Conservation (phyloP, 2,113 vertebrate species). For the Micronycteris hirsuta region DNA sequence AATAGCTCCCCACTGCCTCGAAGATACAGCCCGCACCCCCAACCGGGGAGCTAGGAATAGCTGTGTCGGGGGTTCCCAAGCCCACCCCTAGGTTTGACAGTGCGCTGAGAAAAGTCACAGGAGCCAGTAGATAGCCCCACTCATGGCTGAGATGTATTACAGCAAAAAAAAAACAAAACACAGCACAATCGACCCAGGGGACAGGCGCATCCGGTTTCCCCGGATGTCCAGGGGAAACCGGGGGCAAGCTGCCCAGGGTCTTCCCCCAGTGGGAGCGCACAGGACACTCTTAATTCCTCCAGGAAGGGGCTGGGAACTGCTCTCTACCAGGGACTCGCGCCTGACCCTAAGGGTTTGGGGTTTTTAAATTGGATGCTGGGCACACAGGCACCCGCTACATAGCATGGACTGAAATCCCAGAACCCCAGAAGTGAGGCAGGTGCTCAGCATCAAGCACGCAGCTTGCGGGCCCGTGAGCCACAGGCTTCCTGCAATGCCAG, state of each 20-base stretch:
- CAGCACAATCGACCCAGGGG: background rate
- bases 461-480: background rate
- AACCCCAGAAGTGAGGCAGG: background rate
- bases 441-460: no score
- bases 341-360: background rate
- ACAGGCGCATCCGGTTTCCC: fast-evolving
- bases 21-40: background rate
- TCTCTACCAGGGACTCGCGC: background rate
- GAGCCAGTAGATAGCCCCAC: background rate
- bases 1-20: background rate
- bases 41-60: no score
- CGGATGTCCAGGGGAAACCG: background rate
- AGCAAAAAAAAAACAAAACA: background rate
- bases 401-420: background rate
- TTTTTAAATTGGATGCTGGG: background rate
- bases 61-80: background rate
- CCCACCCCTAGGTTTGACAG: background rate
- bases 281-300: background rate
- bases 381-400: fast-evolving
- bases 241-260: background rate
- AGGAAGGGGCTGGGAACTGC: background rate
- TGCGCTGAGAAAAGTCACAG: background rate
- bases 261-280: background rate
- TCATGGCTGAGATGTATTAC: background rate
- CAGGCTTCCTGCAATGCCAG: background rate